A percentile compares a stretch with the other conserved stretches of the same genome.
Conservation (phyloP, 2,888 invertebrate species). For the Catotricha subobsoleta region DNA sequence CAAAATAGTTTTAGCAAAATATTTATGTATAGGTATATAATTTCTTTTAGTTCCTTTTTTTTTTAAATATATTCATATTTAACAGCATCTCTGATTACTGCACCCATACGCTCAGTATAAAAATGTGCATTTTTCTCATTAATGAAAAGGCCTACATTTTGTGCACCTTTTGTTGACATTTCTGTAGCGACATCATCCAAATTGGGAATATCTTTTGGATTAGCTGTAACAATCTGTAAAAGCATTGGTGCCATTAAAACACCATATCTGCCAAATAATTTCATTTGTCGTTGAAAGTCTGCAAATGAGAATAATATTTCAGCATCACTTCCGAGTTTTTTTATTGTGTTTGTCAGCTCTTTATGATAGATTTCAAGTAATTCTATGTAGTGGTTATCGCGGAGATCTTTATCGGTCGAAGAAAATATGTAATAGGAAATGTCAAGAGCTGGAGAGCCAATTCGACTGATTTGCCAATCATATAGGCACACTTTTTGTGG, state of each 20-base stretch:
- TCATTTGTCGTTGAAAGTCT: slow-evolving; percentile 18
- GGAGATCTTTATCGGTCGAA: slow-evolving; percentile 8
- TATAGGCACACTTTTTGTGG: slow-evolving; percentile 7
- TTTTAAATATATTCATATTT: slow-evolving; percentile 10
- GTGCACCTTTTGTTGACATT: too few relatives aligned
- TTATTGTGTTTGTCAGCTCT: slow-evolving; percentile 4
- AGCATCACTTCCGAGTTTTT: slow-evolving; percentile 16
- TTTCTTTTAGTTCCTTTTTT: too few relatives aligned
- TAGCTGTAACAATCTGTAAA: slow-evolving; percentile 19
- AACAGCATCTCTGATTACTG: slow-evolving; percentile 7
- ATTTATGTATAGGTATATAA: too few relatives aligned
- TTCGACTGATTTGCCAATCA: slow-evolving; percentile 11
- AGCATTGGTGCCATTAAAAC: slow-evolving; percentile 21
- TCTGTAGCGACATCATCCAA: too few relatives aligned
- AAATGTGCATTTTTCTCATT: not conserved
- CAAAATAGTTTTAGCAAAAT: too few relatives aligned
- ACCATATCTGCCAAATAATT: slow-evolving; percentile 18
- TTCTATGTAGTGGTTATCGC: slow-evolving; percentile 9
- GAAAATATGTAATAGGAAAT: slow-evolving; percentile 8
- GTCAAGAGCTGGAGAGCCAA: slow-evolving; percentile 9
- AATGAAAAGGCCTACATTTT: too few relatives aligned
- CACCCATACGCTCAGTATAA: slow-evolving; percentile 8
- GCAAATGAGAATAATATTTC: slow-evolving; percentile 16
- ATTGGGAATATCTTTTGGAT: slow-evolving; percentile 20
- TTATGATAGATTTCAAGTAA: slow-evolving; percentile 9